phyloP scores from a whole-genome alignment of 1,140 invertebrate species.

The Drosophila hydei region DNA sequence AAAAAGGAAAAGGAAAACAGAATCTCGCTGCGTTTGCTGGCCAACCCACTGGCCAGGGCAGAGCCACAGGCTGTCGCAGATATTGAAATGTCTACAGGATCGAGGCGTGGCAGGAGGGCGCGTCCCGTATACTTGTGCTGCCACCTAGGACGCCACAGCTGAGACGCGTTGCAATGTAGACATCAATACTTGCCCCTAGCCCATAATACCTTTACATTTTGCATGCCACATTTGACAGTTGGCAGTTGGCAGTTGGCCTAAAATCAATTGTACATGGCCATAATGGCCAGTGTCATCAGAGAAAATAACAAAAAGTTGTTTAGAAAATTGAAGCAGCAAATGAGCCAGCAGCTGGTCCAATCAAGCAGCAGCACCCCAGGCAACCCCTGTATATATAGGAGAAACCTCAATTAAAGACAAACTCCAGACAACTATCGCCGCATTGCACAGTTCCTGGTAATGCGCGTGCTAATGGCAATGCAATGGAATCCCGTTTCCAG shows the following conservation, averaged over 20 bases:
- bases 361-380: slow-evolving; percentile 26
- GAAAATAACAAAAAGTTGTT: slow-evolving; percentile 36
- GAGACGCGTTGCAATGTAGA: slow-evolving; percentile 50
- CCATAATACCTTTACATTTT: slow-evolving; percentile 53
- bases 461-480: slow-evolving; percentile 47
- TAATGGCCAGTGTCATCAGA: slow-evolving; percentile 60
- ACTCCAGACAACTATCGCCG: slow-evolving; percentile 7
- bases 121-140: slow-evolving; percentile 63
- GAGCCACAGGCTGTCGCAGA: slow-evolving; percentile 38
- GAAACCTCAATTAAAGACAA: slow-evolving; percentile 38
- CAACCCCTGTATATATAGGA: slow-evolving; percentile 6
- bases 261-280: slow-evolving; percentile 70
- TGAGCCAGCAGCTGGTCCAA: slow-evolving; percentile 58
- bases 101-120: slow-evolving; percentile 49
- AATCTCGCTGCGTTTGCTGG: slow-evolving; percentile 32
- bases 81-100: slow-evolving; percentile 20
- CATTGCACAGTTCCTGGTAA: slow-evolving; percentile 31
- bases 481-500: slow-evolving; percentile 11
- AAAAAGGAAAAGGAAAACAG: slow-evolving; percentile 10
- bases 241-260: slow-evolving; percentile 28
- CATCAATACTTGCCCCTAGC: slow-evolving; percentile 47
- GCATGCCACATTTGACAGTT: slow-evolving; percentile 25
- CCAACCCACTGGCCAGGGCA: slow-evolving; percentile 59
- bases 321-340: slow-evolving; percentile 45
- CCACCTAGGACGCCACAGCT: slow-evolving; percentile 46